phyloP scores from a whole-genome alignment of 2,888 invertebrate genomes.

The Hylaea fasciaria region DNA sequence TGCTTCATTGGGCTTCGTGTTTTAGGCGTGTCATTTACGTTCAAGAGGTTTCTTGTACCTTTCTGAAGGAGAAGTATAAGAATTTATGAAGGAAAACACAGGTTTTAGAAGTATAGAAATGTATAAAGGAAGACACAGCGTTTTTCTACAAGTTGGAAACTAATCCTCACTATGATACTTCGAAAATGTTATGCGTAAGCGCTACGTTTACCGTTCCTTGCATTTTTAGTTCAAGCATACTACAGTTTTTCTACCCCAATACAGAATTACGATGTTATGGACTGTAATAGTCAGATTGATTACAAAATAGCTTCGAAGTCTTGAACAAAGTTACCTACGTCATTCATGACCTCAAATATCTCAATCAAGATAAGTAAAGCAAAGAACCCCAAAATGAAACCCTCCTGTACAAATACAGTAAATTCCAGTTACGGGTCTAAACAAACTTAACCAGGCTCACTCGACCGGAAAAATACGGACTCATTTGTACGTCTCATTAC shows the following conservation, averaged over 20 bases:
- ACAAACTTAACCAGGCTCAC: slow-evolving; percentile 43
- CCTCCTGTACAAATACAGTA: slow-evolving; percentile 35
- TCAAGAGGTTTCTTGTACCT: slow-evolving; percentile 47
- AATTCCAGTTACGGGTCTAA: slow-evolving; percentile 40
- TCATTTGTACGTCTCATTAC: slow-evolving; percentile 49
- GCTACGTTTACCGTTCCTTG: not conserved
- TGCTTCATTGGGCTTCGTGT: slow-evolving; percentile 57
- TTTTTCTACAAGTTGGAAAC: slow-evolving; percentile 4
- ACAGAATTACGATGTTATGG: too few species aligned
- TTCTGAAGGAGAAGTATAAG: slow-evolving; percentile 27
- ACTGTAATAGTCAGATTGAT: too few species aligned
- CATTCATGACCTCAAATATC: not conserved
- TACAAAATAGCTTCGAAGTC: not conserved
- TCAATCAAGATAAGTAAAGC: not conserved
- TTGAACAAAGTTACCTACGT: not conserved
- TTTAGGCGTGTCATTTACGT: slow-evolving; percentile 55
- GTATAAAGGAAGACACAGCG: slow-evolving; percentile 14
- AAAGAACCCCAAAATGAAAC: slow-evolving; percentile 17
- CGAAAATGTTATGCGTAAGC: not conserved
- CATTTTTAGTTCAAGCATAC: too few species aligned
- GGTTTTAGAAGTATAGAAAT: slow-evolving; percentile 13
- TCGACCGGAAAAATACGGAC: slow-evolving; percentile 44
- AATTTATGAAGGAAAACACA: slow-evolving; percentile 21
- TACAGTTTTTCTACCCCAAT: too few species aligned
- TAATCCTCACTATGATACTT: not conserved